A percentile compares a stretch with the other conserved stretches of the same genome.
Conservation (phyloP, 2,797 vertebrate genomes). For the Ispidina picta region DNA sequence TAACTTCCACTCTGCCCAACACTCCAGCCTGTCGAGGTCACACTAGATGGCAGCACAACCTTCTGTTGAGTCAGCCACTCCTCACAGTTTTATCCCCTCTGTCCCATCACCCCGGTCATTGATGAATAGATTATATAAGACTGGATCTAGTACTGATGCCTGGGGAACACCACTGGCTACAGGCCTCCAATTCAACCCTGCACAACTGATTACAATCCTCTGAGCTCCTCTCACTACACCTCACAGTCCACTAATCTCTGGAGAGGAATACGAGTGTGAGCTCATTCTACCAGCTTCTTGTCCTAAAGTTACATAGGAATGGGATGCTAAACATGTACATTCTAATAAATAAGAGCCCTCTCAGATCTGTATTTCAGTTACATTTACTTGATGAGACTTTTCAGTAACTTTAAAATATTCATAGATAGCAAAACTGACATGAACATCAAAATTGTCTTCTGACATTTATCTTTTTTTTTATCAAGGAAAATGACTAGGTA, state of each 20-base stretch:
- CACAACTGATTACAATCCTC: too few species aligned
- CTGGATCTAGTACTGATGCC: too few species aligned
- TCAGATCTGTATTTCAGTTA: neutral
- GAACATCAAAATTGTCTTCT: neutral
- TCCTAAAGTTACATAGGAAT: neutral
- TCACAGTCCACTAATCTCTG: neutral
- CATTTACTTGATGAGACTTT: neutral
- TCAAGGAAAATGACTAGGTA: neutral
- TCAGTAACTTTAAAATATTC: neutral
- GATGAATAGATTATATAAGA: too few species aligned
- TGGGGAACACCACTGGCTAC: too few species aligned
- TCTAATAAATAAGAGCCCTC: neutral
- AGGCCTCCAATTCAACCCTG: too few species aligned
- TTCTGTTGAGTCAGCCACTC: too few species aligned
- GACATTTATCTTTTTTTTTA: neutral
- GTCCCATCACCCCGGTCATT: too few species aligned
- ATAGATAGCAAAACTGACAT: neutral
- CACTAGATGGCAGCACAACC: too few species aligned
- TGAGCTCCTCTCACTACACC: too few species aligned
- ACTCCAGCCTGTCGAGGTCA: too few species aligned
- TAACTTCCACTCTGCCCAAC: too few species aligned
- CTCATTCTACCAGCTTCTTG: neutral
- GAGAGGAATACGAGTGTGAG: neutral
- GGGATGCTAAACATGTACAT: neutral
- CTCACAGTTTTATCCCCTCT: too few species aligned